Conservation (phyloP, 2,888 invertebrate genomes). For the Drosophila bunnanda region DNA sequence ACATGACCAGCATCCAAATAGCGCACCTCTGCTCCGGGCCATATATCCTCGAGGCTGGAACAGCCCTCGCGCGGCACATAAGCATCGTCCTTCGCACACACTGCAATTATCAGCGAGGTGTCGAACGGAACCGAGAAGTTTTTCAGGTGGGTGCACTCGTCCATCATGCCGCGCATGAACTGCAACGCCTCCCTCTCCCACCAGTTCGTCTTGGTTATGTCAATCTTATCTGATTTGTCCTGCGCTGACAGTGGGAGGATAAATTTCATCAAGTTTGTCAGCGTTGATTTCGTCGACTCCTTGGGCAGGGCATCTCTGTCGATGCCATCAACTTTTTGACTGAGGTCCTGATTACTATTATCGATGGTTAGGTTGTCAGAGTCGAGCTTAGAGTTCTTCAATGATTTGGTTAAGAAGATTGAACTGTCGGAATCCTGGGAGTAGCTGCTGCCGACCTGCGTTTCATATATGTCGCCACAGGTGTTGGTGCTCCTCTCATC, state of each 20-base stretch:
- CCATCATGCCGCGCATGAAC: constrained; percentile 99
- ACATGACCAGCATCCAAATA: constrained; percentile 96
- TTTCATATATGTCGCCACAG: constrained; percentile 31
- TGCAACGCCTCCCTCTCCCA: constrained; percentile 92
- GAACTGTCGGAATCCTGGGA: constrained; percentile 43
- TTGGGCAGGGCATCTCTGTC: constrained; percentile 37
- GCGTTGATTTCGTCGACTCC: constrained; percentile 53
- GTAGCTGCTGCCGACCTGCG: constrained; percentile 25
- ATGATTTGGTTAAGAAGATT: constrained; percentile 66
- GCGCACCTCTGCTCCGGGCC: constrained; percentile 96
- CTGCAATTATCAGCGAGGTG: constrained; percentile 94
- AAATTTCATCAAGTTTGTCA: constrained; percentile 83
- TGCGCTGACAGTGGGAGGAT: constrained; percentile 76
- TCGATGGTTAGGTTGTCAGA: constrained; percentile 41
- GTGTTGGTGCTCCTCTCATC: constrained; percentile 29
- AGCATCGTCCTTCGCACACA: constrained; percentile 95
- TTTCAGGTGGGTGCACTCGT: constrained; percentile 98
- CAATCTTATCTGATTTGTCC: constrained; percentile 83
- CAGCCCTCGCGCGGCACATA: constrained; percentile 95
- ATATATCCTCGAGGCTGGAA: constrained; percentile 92
- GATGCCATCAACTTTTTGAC: constrained; percentile 30
- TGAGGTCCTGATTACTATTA: constrained; percentile 36
- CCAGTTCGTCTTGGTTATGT: constrained; percentile 88
- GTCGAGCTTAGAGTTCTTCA: constrained; percentile 38
- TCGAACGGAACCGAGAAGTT: constrained; percentile 96